Evolutionary conservation across 2,888 invertebrate genomes (phyloP).

Genomic region (Ptychoptera albimana): DNA sequence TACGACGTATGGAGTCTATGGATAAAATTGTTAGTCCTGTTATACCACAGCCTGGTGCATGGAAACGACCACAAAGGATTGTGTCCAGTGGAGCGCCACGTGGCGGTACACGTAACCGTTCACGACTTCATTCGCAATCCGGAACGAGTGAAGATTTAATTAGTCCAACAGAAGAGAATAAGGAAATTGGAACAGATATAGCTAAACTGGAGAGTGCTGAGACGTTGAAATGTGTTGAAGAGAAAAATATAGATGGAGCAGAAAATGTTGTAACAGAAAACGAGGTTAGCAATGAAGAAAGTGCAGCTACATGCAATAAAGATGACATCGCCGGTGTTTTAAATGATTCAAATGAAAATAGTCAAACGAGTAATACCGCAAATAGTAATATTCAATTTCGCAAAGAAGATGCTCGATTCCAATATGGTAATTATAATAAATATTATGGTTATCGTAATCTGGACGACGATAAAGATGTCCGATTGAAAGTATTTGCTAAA

Average conservation of each 20-base stretch:
- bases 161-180: constrained; percentile 27
- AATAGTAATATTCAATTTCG: constrained; percentile 35
- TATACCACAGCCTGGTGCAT: constrained; percentile 75
- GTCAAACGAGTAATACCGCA: constrained; percentile 39
- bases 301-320: background rate
- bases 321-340: background rate
- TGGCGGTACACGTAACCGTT: constrained; percentile 8
- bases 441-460: constrained; percentile 92
- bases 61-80: constrained; percentile 45
- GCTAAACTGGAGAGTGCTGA: too few relatives aligned
- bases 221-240: constrained; percentile 9
- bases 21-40: constrained; percentile 89
- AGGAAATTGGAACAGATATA: background rate
- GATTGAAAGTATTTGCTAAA: constrained; percentile 65
- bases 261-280: constrained; percentile 22
- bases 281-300: constrained; percentile 6
- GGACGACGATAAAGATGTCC: constrained; percentile 63
- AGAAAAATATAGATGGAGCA: constrained; percentile 33
- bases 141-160: constrained; percentile 33
- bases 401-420: constrained; percentile 62
- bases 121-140: constrained; percentile 29
- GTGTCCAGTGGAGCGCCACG: constrained; percentile 26
- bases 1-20: constrained; percentile 52
- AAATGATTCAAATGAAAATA: constrained; percentile 10
- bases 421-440: constrained; percentile 92